Evolutionary conservation across 2,113 vertebrate species (phyloP).

Genomic region (Dunckerocampus dactyliophorus): DNA sequence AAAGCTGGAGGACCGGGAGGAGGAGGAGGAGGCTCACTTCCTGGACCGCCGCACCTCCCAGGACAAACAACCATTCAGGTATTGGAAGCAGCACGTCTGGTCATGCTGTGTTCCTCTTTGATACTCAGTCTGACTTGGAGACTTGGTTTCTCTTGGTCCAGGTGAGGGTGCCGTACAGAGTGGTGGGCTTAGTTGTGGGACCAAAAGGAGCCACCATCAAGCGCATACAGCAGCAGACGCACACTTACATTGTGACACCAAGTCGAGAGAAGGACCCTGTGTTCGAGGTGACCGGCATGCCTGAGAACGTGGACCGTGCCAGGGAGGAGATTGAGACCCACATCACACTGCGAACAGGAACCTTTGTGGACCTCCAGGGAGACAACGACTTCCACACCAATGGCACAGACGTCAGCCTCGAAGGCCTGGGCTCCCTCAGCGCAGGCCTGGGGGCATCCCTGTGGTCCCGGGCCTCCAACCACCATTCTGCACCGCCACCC

Average conservation of each 20-base stretch:
- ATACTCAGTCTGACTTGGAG: not conserved
- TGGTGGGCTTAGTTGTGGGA: conserved; percentile 94
- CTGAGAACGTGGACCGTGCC: conserved; percentile 92
- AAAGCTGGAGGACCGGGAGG: conserved; percentile 68
- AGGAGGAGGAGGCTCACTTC: conserved; percentile 63
- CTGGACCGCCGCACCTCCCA: conserved; percentile 86
- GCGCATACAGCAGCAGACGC: conserved; percentile 94
- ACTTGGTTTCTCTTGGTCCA: conserved; percentile 49
- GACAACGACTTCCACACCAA: conserved; percentile 98
- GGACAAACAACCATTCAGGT: conserved; percentile 98
- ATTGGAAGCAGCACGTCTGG: conserved; percentile 18
- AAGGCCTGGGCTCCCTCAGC: conserved; percentile 75
- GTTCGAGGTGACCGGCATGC: conserved; percentile 96
- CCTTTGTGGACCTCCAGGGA: conserved; percentile 84
- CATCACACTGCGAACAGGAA: conserved; percentile 92
- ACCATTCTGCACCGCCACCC: conserved; percentile 57
- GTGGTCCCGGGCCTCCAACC: conserved; percentile 81
- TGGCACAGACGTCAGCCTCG: conserved; percentile 92
- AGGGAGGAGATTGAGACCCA: conserved; percentile 97
- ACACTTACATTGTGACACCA: conserved; percentile 95
- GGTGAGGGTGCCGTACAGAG: conserved; percentile 92
- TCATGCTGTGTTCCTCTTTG: not conserved
- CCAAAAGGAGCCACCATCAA: conserved; percentile 98
- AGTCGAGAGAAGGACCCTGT: conserved; percentile 95
- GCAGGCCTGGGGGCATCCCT: conserved; percentile 74